Evolutionary conservation across 2,113 vertebrate genomes (phyloP).

Genomic region (Rousettus leschenaultii): DNA sequence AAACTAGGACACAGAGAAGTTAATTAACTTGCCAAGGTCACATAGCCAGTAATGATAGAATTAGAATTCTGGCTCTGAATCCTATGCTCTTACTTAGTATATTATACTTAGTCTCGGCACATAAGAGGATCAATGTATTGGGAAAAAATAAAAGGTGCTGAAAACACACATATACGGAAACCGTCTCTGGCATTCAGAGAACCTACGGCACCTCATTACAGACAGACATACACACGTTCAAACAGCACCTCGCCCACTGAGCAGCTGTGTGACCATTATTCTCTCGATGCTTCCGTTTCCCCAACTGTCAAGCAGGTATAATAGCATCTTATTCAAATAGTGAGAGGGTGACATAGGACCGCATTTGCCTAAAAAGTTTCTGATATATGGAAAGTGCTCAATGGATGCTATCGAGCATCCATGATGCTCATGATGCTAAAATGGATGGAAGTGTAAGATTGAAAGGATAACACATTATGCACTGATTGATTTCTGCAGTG

Average conservation of each 20-base stretch:
- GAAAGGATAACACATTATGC: fast-evolving
- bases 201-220: neutral
- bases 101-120: neutral
- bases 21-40: neutral
- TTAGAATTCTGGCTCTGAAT: neutral
- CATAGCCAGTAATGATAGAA: neutral
- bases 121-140: neutral
- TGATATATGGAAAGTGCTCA: neutral
- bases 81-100: neutral
- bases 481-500: neutral
- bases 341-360: neutral
- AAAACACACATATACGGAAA: neutral
- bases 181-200: neutral
- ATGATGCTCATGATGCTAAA: too few species aligned
- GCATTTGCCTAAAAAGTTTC: neutral
- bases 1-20: neutral
- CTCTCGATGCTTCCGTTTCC: neutral
- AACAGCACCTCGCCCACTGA: neutral
- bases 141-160: neutral
- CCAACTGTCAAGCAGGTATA: neutral
- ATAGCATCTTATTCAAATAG: neutral
- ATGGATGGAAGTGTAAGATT: fast-evolving
- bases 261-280: neutral
- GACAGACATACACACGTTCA: neutral
- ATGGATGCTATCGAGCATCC: too few species aligned